Evolutionary conservation across 2,797 vertebrate species (phyloP).

Genomic region (Bryconaethiops microstoma): DNA sequence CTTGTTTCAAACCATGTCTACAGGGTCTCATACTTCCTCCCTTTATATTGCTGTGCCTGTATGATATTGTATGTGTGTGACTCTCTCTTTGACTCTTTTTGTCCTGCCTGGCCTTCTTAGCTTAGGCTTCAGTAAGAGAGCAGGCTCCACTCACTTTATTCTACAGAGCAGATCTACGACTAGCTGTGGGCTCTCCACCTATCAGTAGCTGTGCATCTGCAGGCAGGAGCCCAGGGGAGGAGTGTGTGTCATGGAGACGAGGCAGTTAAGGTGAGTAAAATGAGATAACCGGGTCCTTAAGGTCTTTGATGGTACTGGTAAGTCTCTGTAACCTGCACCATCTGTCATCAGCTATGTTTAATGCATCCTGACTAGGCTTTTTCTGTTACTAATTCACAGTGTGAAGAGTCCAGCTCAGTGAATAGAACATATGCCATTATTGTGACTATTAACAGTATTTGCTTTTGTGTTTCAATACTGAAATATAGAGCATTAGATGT

Average conservation of each 20-base stretch:
- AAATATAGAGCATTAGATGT: too few relatives aligned
- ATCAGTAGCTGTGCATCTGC: neutral
- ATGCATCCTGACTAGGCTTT: too few relatives aligned
- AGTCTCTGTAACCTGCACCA: neutral
- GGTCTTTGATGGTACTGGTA: conserved; percentile 5
- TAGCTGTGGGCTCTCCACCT: neutral
- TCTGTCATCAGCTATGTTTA: neutral
- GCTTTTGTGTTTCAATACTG: too few relatives aligned
- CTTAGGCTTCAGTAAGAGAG: neutral
- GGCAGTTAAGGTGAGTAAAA: conserved; percentile 51
- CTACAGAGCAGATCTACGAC: conserved; percentile 11
- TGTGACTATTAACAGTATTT: too few relatives aligned
- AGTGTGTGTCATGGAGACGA: conserved; percentile 61
- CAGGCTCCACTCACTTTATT: conserved; percentile 6
- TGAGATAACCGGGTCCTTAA: neutral
- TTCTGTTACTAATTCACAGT: too few relatives aligned
- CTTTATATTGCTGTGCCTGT: neutral
- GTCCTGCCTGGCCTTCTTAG: neutral
- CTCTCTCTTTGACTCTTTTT: neutral
- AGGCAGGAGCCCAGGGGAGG: conserved; percentile 73
- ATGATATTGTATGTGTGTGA: neutral
- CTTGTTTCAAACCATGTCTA: too few relatives aligned
- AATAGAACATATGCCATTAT: too few relatives aligned
- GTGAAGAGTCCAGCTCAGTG: too few relatives aligned
- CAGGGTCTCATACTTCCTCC: too few relatives aligned